Percentiles rank a stretch among this genome's conserved stretches.
These are phyloP conservation scores for Drosophila malerkotliana DNA, from an alignment of 1,140 invertebrate species.

Conservation along the genomic window DNA sequence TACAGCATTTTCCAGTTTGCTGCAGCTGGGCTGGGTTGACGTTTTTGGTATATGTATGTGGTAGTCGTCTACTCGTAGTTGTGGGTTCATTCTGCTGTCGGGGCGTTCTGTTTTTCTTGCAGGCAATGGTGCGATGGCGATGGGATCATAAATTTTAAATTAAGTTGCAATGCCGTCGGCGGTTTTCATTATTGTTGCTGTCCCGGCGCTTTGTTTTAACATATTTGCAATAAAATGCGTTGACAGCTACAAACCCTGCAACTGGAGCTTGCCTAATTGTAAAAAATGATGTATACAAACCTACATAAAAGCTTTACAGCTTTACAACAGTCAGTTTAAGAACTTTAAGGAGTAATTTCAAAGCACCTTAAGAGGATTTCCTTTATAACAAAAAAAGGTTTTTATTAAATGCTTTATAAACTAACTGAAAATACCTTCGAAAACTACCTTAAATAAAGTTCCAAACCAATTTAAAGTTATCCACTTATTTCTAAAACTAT, in stretches of 20 bases:
- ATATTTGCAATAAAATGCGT: conserved; percentile 27
- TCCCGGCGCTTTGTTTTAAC: conserved; percentile 19
- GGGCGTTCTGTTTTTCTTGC: conserved; percentile 17
- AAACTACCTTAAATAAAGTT: neutral
- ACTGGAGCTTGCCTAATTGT: conserved; percentile 25
- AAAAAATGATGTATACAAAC: conserved; percentile 17
- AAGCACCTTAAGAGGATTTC: too few species aligned
- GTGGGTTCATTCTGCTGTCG: conserved; percentile 7
- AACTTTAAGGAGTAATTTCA: too few species aligned
- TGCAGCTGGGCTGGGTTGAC: conserved; percentile 18
- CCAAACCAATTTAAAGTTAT: neutral
- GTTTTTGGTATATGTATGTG: conserved; percentile 1
- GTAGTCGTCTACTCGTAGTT: conserved; percentile 6
- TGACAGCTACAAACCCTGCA: conserved; percentile 27
- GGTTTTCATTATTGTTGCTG: conserved; percentile 24
- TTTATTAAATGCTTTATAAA: neutral
- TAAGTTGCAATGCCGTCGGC: conserved; percentile 51
- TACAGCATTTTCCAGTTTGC: conserved; percentile 42
- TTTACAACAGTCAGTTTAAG: too few species aligned
- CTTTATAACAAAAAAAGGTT: too few species aligned
- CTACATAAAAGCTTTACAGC: neutral
- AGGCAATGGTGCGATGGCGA: conserved; percentile 5
- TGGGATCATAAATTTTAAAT: conserved; percentile 52
- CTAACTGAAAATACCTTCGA: neutral
- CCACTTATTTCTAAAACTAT: neutral